Percentiles rank a stretch among this genome's conserved stretches.
These are phyloP conservation scores for Mesorhabditis sp. DNA, from an alignment of 2,888 invertebrate species.

Conservation along the genomic window DNA sequence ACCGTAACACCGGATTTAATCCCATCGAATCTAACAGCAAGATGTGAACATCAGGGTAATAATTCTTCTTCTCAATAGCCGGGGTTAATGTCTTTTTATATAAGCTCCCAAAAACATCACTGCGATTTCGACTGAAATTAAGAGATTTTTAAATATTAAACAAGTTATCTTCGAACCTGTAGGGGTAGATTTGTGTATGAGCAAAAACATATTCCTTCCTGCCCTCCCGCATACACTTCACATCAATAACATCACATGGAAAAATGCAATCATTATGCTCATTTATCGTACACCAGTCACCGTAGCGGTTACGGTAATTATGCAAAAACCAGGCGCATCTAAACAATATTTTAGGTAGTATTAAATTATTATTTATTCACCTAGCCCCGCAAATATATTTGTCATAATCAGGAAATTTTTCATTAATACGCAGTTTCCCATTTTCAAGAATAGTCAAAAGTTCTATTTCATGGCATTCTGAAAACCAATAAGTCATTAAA, in stretches of 20 bases:
- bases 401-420: background rate
- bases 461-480: background rate
- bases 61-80: background rate
- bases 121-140: background rate
- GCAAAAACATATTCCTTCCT: conserved; percentile 1
- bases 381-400: background rate
- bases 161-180: background rate
- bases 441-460: background rate
- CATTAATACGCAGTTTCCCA: background rate
- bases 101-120: background rate
- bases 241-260: background rate
- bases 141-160: too few relatives aligned
- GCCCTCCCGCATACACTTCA: background rate
- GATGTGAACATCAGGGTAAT: background rate
- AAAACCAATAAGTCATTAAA: background rate
- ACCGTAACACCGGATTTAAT: background rate
- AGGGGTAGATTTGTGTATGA: background rate
- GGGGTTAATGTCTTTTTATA: background rate
- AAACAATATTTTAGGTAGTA: background rate
- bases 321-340: background rate
- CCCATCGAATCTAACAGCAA: conserved; percentile 1
- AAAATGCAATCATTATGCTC: background rate
- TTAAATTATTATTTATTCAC: background rate
- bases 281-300: background rate
- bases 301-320: background rate